These are phyloP conservation scores for Zingel zingel DNA, from an alignment of 2,113 vertebrate species.

Conservation along the genomic window DNA sequence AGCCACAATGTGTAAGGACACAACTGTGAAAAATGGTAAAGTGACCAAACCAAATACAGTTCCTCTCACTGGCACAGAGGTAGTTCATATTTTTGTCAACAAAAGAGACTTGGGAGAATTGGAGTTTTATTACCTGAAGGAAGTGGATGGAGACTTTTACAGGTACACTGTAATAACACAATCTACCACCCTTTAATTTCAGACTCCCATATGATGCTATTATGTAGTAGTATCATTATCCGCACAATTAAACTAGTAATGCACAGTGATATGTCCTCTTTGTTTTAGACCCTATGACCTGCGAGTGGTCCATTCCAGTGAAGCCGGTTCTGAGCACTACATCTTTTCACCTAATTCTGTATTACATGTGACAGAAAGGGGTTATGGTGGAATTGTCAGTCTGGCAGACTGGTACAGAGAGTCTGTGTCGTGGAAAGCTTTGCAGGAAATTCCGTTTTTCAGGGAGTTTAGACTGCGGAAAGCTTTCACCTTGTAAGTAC, in stretches of 20 bases:
- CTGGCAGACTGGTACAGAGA: slow-evolving; percentile 86
- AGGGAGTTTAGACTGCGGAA: slow-evolving; percentile 81
- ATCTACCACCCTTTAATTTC: not conserved
- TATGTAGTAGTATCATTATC: not conserved
- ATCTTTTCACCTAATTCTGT: slow-evolving; percentile 85
- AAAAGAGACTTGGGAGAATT: slow-evolving; percentile 39
- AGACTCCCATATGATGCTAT: not conserved
- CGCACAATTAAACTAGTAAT: not conserved
- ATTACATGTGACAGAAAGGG: slow-evolving; percentile 81
- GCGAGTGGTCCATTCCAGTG: slow-evolving; percentile 70
- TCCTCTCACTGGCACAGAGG: slow-evolving; percentile 62
- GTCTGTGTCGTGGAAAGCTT: slow-evolving; percentile 80
- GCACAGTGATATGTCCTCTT: not conserved
- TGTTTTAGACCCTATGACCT: slow-evolving; percentile 86
- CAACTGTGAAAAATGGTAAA: slow-evolving; percentile 10
- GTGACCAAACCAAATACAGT: slow-evolving; percentile 9
- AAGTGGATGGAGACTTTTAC: slow-evolving; percentile 47
- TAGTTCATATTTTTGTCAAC: slow-evolving; percentile 64
- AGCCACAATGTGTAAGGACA: slow-evolving; percentile 3
- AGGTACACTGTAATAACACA: slow-evolving; percentile 54
- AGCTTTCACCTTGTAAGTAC: slow-evolving; percentile 80
- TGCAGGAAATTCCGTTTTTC: slow-evolving; percentile 86
- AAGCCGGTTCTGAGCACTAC: slow-evolving; percentile 84
- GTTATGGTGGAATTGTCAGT: slow-evolving; percentile 74
- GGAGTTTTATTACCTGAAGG: slow-evolving; percentile 69